Base-by-base conservation (phyloP, 2,888 invertebrate species). In the Drosophila percnosoma region DNA sequence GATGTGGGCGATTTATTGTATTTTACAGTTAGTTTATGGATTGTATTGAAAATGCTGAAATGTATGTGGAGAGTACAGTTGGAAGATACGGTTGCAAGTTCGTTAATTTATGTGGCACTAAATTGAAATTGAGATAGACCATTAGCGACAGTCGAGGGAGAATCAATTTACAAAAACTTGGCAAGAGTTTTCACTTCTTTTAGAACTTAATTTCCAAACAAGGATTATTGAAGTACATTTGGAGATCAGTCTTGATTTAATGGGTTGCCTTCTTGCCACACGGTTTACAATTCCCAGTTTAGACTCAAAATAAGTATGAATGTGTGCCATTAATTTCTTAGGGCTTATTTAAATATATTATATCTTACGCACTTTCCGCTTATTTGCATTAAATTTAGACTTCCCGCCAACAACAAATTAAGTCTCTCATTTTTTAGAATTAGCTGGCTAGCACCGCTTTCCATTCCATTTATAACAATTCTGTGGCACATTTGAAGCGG, bases 1-100 rank as follows among this genome's bases (percentile, higher is more conserved):
- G 64, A 55, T 57, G 62, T 53, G 77, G 63, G 69, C 82, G 73
- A 85, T 85, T 85, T 85, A 85, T 85, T 85, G 82, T 82, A 68
- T 74, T 82, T 82, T 65, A 72, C 78, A 80, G 82, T 78, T 84
- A 70, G 80, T 89, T 89, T 88, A 84, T 86, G 81, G 68, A 21
- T 65, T 60, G 69, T 71, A 83, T 83, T 67, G 80, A 68, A 78
- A 69, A 70, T 70, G 38, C 36, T 45, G 33, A 51, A 61, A 53
- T 68, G 49, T 33, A 52, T 55, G 55, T 21, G 38, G 15, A n/a
- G 18, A 45, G n/a, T 29, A 33, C 49, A 51, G 45, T 13, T 13
- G 42, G 7, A 49, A 51, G 51, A 45, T 48, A 48, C 59, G 24
- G 13, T 18, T 27, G 51, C 15, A 61, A 55, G 27, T 51, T 42